Evolutionary conservation across 1,140 invertebrate genomes (phyloP).

Genomic region (Leptinotarsa texana): DNA sequence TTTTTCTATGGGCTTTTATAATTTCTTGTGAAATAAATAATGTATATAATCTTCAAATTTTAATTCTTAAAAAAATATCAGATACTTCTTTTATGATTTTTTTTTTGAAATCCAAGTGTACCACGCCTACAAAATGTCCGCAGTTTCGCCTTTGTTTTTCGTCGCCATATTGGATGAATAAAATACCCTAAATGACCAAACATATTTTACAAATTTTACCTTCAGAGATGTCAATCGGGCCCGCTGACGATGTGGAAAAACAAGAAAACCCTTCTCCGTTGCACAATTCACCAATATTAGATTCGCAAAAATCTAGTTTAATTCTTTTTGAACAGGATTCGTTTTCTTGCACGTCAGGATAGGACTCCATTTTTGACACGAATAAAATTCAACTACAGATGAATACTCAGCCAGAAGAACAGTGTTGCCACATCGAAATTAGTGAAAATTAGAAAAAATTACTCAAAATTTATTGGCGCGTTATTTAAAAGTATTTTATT

Average conservation of each 20-base stretch:
- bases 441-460: too few species aligned
- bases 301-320: slow-evolving; percentile 50
- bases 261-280: slow-evolving; percentile 46
- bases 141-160: slow-evolving; percentile 44
- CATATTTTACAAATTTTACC: slow-evolving; percentile 57
- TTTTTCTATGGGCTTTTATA: slow-evolving; percentile 10
- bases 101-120: slow-evolving; percentile 22
- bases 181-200: slow-evolving; percentile 52
- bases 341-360: slow-evolving; percentile 52
- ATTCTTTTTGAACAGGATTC: slow-evolving; percentile 53
- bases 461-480: too few species aligned
- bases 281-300: slow-evolving; percentile 49
- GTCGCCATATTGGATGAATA: slow-evolving; percentile 56
- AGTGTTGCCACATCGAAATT: too few species aligned
- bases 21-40: slow-evolving; percentile 21
- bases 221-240: slow-evolving; percentile 49
- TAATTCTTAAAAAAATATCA: too few species aligned
- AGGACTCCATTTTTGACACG: slow-evolving; percentile 56
- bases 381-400: slow-evolving; percentile 48
- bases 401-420: too few species aligned
- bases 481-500: too few species aligned
- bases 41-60: too few species aligned
- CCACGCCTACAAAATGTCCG: slow-evolving; percentile 55
- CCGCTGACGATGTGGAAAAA: slow-evolving; percentile 46
- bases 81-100: neutral